A percentile compares a stretch with the other conserved stretches of the same genome.
Conservation (phyloP, 2,113 vertebrate species). For the Nothoprocta pentlandii region DNA sequence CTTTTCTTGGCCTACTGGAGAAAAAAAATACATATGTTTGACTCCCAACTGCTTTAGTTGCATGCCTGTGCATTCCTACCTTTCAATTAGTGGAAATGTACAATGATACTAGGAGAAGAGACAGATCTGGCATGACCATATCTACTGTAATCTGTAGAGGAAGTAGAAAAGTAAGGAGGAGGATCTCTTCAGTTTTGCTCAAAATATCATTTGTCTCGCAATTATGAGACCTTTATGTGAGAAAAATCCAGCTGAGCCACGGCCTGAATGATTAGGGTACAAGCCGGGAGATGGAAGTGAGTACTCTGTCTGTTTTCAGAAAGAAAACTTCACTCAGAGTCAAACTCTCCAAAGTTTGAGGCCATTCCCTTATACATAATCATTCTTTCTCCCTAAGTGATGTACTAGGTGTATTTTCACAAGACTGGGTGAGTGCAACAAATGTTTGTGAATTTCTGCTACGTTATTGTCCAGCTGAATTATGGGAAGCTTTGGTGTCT, state of each 20-base stretch:
- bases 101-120: rapidly evolving
- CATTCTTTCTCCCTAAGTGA: neutral
- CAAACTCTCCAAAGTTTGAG: neutral
- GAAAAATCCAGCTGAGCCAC: neutral
- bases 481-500: neutral
- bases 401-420: neutral
- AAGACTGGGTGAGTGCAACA: neutral
- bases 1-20: neutral
- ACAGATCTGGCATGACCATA: neutral
- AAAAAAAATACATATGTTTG: neutral
- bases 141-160: neutral
- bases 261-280: neutral
- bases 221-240: neutral
- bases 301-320: neutral
- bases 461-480: rapidly evolving
- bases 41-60: neutral
- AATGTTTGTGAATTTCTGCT: neutral
- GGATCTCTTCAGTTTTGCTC: neutral
- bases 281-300: neutral
- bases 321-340: neutral
- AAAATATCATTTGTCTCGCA: neutral
- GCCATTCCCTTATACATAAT: neutral
- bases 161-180: neutral
- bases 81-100: neutral
- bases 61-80: neutral